Conservation (phyloP, 2,888 invertebrate genomes). For the Erpobdella octoculata region DNA sequence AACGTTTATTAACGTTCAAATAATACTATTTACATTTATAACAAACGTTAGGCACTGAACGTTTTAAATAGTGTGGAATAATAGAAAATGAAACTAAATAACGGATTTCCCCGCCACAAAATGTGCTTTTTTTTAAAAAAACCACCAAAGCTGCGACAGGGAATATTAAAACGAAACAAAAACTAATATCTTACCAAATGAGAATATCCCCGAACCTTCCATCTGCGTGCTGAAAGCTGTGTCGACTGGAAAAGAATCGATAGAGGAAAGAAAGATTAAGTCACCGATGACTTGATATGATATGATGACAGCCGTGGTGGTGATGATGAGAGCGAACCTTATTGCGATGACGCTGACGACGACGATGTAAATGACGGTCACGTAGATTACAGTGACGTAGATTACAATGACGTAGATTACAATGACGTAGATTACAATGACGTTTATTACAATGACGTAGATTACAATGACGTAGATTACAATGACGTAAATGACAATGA, state of each 20-base stretch:
- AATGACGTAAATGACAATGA: constrained; percentile 14
- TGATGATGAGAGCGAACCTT: background rate
- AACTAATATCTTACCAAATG: background rate
- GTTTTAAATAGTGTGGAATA: too few species aligned
- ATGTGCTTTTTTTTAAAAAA: too few species aligned
- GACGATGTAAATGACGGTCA: background rate
- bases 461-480: background rate
- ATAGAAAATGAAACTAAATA: too few species aligned
- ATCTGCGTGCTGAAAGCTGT: background rate
- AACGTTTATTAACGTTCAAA: too few species aligned
- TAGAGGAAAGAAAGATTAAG: background rate
- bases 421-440: background rate
- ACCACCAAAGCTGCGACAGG: too few species aligned
- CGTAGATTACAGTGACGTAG: too few species aligned
- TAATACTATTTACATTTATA: too few species aligned
- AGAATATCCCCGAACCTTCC: background rate
- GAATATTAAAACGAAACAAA: too few species aligned
- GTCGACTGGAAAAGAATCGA: background rate
- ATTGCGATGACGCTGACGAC: background rate
- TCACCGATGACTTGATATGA: background rate
- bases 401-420: background rate
- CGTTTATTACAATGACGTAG: background rate
- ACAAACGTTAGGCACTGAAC: too few species aligned
- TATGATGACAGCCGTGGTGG: background rate
- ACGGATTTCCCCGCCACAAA: too few species aligned